Conservation (phyloP, 1,140 invertebrate species). For the Caerostris darwini region DNA sequence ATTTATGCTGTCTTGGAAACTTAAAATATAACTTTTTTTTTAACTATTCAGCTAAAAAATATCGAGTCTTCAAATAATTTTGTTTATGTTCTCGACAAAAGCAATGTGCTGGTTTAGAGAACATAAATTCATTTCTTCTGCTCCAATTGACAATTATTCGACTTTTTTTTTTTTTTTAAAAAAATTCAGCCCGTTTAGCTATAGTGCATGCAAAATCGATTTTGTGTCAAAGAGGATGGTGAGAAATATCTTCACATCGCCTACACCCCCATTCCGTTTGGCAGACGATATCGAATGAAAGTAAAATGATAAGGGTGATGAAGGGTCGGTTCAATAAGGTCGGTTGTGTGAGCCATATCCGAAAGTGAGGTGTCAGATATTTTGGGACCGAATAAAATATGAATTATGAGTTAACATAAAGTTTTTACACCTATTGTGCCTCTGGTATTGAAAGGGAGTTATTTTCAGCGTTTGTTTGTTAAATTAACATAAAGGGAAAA, state of each 20-base stretch:
- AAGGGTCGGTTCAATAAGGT: not conserved
- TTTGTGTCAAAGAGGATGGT: constrained; percentile 18
- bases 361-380: constrained; percentile 5
- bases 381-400: not conserved
- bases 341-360: not conserved
- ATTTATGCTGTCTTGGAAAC: no score
- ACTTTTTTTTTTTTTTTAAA: not conserved
- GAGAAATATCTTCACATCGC: constrained; percentile 6
- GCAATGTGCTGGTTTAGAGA: constrained; percentile 10
- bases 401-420: not conserved
- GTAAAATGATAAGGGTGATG: not conserved
- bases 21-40: no score
- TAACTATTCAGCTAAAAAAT: no score
- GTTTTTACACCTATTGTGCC: no score
- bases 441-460: no score
- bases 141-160: constrained; percentile 50
- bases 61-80: no score
- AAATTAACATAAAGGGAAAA: no score
- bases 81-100: not conserved
- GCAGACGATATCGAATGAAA: constrained; percentile 18
- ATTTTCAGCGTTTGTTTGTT: no score
- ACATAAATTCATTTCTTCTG: constrained; percentile 36
- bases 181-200: not conserved
- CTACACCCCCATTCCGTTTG: not conserved
- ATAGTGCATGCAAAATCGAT: constrained; percentile 28